Percentiles rank a stretch among this genome's conserved stretches.
Conservation (phyloP, 2,888 invertebrate species). For the Phortica magna region DNA sequence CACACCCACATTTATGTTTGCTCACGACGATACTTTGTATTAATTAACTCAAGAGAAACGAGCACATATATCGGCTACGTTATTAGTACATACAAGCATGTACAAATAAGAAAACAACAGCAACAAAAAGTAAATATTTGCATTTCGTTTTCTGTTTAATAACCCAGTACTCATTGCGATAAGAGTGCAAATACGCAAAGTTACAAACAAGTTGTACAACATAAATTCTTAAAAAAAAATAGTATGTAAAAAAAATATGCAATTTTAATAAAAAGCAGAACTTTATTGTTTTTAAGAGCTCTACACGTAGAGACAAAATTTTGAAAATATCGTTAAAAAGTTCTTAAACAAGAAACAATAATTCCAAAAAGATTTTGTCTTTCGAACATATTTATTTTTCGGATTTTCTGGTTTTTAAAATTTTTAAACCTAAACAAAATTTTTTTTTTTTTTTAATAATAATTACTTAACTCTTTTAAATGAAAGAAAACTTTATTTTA, state of each 20-base stretch:
- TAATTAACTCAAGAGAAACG: background rate
- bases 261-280: background rate
- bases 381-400: no score
- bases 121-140: background rate
- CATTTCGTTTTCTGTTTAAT: background rate
- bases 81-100: background rate
- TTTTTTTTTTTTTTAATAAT: no score
- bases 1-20: background rate
- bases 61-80: background rate
- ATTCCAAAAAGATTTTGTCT: no score
- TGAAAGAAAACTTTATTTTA: no score
- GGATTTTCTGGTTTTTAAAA: no score
- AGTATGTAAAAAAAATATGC: background rate
- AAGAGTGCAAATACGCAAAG: background rate
- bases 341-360: no score
- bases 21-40: constrained; percentile 3
- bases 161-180: background rate
- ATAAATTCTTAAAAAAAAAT: background rate
- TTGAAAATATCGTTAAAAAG: no score
- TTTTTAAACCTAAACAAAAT: no score
- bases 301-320: no score
- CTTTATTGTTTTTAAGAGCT: no score
- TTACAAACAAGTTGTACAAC: constrained; percentile 1
- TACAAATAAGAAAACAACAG: background rate
- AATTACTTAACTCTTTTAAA: no score